Conservation (phyloP, 2,888 invertebrate genomes). For the Electrophaes corylata region DNA sequence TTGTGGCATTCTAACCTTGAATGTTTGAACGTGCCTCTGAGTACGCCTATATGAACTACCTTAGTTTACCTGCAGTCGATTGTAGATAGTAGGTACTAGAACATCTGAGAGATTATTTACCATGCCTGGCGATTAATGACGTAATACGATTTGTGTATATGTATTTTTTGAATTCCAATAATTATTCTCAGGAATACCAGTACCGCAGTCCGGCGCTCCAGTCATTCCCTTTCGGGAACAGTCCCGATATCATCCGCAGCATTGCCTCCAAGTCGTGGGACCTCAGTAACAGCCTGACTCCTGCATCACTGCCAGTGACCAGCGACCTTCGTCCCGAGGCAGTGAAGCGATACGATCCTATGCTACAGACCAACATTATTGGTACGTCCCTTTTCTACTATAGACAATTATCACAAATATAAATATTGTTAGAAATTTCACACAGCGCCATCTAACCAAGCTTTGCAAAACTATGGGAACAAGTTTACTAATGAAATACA, state of each 20-base stretch:
- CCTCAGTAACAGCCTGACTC: conserved; percentile 70
- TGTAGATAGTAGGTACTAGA: no score
- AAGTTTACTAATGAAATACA: no score
- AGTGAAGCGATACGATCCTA: conserved; percentile 75
- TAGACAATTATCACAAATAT: no score
- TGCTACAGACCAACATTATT: conserved; percentile 74
- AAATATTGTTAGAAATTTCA: not conserved
- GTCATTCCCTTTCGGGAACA: conserved; percentile 72
- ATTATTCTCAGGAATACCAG: conserved; percentile 64
- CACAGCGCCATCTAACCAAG: not conserved
- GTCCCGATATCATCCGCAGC: conserved; percentile 69
- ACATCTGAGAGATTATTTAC: no score
- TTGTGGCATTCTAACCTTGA: no score
- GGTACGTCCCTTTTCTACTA: conserved; percentile 54
- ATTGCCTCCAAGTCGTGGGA: conserved; percentile 76
- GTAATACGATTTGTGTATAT: no score
- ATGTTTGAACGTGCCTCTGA: no score
- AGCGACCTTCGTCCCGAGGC: conserved; percentile 70
- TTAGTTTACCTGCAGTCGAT: no score
- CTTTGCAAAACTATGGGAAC: no score
- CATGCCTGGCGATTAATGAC: no score
- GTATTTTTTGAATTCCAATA: no score
- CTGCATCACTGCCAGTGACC: conserved; percentile 59
- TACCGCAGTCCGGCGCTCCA: conserved; percentile 66
- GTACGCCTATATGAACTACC: no score